Evolutionary conservation across 2,888 invertebrate species (phyloP), one percentile per base, ranked within the genome.

Genomic region (Lysandra coridon): DNA sequence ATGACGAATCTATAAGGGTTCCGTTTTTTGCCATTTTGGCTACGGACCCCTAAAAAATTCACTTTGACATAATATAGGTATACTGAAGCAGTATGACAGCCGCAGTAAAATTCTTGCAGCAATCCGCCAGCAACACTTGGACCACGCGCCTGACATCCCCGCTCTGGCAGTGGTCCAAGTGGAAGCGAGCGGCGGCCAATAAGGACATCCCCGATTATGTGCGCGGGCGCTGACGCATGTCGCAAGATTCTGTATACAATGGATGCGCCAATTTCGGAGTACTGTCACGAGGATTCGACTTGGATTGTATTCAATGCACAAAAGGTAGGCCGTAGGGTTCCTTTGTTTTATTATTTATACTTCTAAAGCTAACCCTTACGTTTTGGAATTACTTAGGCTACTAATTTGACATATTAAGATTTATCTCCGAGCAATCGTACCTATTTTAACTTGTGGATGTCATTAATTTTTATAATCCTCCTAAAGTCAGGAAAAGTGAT

Each of bases 101-200:
- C 10, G 2, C 49, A 49, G 10, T 12, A 49, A 49, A 10, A 62
- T 2, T 62, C n/a, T n/a, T 62, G 6, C 14, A 33, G 3, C 4
- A 7, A 33, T 4, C 4, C 30, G 14, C 69, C 12, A 12, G 10
- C 30, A 30, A 33, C 33, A 17, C 69, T 69, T 69, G 33, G 33
- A 37, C 69, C 69, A 33, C 33, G 37, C 33, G 33, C 14, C 12
- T 69, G 69, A 69, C 33, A 14, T 69, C 33, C 33, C 33, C 33
- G 33, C 69, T 57, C 69, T 69, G 69, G 69, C 69, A 37, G 69
- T 37, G 69, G 69, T 33, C 69, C 69, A 37, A 69, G 69, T 69
- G 33, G 33, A 69, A 37, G 33, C 69, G 69, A 5, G 69, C 64
- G 17, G 69, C 69, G 69, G 33, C 69, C 33, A 30, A 37, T 69